phyloP scores from a whole-genome alignment of 2,888 invertebrate species.

The Dione vanillae region DNA sequence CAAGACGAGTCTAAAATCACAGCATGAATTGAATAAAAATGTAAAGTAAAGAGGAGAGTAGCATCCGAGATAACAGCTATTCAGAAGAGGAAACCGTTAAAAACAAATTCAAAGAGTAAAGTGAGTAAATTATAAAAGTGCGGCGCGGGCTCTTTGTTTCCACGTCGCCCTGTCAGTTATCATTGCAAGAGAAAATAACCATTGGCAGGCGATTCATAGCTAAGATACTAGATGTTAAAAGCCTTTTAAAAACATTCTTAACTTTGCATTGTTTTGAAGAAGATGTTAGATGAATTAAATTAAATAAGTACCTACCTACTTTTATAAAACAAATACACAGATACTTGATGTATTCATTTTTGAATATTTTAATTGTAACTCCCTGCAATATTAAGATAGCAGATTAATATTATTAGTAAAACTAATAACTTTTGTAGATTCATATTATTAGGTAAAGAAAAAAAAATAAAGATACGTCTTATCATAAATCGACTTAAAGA shows the following conservation, averaged over 20 bases:
- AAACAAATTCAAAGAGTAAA: slow-evolving; percentile 64
- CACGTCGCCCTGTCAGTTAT: slow-evolving; percentile 61
- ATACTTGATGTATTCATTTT: no score
- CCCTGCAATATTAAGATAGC: no score
- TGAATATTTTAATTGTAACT: no score
- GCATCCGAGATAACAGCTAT: slow-evolving; percentile 67
- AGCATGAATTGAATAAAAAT: slow-evolving; percentile 68
- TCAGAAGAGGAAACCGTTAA: slow-evolving; percentile 54
- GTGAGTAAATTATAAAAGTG: slow-evolving; percentile 76
- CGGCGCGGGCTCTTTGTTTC: slow-evolving; percentile 70
- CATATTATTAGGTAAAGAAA: no score
- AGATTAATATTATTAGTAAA: no score
- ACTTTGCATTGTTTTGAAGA: neutral
- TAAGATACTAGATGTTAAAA: slow-evolving; percentile 14
- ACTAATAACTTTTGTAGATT: no score
- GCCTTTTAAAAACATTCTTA: slow-evolving; percentile 1
- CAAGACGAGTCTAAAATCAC: slow-evolving; percentile 63
- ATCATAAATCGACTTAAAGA: slow-evolving; percentile 7
- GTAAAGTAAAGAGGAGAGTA: slow-evolving; percentile 61
- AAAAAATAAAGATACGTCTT: no score
- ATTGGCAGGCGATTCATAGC: slow-evolving; percentile 24
- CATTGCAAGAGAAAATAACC: slow-evolving; percentile 34
- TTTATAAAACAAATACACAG: no score
- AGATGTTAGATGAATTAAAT: neutral
- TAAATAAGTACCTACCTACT: neutral